Percentiles rank a stretch among this genome's conserved stretches.
Evolutionary conservation across 2,113 vertebrate genomes (phyloP).

Genomic region (Bubo scandiacus): DNA sequence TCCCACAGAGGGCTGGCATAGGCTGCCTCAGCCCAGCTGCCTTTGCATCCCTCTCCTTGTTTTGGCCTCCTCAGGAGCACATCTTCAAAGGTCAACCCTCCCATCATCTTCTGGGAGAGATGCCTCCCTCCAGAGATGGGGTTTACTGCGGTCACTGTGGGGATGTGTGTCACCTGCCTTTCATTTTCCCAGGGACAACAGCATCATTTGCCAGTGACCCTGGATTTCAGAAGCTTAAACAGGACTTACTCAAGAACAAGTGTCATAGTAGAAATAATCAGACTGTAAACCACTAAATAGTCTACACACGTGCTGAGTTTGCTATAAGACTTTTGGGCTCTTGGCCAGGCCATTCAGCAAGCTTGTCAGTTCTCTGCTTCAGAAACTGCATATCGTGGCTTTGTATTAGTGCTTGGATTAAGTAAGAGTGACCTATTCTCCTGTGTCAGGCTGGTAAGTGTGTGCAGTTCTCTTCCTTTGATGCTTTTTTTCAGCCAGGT

Average conservation of each 20-base stretch:
- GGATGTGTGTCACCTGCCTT: neutral
- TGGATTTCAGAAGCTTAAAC: neutral
- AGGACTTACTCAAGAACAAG: neutral
- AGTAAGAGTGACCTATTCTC: conserved; percentile 3
- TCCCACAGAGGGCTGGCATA: neutral
- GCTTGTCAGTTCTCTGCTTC: conserved; percentile 22
- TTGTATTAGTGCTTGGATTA: conserved; percentile 10
- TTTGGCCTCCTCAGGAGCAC: neutral
- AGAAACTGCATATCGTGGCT: neutral
- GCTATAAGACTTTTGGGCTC: conserved; percentile 40
- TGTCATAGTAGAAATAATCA: neutral
- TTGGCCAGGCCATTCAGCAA: neutral
- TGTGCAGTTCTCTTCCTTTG: neutral
- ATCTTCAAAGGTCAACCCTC: neutral
- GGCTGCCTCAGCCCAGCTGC: neutral
- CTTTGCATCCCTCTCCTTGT: neutral
- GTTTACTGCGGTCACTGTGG: neutral
- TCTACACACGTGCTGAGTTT: conserved; percentile 15
- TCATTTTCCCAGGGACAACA: neutral
- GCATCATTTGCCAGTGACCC: neutral
- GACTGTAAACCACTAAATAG: conserved; percentile 17
- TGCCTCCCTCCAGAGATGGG: neutral
- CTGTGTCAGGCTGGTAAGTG: neutral
- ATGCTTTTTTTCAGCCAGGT: neutral
- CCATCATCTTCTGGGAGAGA: neutral